These are phyloP conservation scores for Percina caprodes DNA, from an alignment of 2,113 vertebrate genomes.

Conservation along the genomic window DNA sequence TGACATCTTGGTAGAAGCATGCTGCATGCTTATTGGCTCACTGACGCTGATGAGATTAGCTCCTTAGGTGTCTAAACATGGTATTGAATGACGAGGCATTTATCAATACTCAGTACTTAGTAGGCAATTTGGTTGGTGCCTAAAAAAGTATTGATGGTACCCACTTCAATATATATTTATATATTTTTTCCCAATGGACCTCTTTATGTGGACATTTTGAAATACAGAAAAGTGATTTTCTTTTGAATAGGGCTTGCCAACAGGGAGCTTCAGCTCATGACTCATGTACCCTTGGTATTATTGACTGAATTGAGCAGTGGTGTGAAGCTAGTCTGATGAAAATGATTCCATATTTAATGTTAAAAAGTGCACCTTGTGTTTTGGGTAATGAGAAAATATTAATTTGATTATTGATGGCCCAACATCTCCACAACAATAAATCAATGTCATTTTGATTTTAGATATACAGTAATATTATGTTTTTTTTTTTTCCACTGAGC, in stretches of 20 bases:
- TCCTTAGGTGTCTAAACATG: too few species aligned
- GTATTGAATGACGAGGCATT: too few species aligned
- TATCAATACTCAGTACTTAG: too few species aligned
- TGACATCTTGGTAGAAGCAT: too few species aligned
- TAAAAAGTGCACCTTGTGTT: background rate
- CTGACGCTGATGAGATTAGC: too few species aligned
- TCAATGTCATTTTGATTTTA: background rate
- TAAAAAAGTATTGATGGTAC: too few species aligned
- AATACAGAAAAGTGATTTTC: background rate
- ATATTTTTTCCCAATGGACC: too few species aligned
- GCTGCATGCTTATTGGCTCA: too few species aligned
- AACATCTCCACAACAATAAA: background rate
- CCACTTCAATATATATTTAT: too few species aligned
- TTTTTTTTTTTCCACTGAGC: background rate
- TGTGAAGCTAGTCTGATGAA: background rate
- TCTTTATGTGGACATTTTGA: background rate
- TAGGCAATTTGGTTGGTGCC: too few species aligned
- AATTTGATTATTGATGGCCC: background rate
- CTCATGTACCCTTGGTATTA: background rate
- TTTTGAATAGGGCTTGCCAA: background rate
- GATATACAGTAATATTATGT: background rate
- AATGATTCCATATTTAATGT: background rate
- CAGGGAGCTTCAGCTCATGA: background rate
- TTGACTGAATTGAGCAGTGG: slow-evolving; percentile 6
- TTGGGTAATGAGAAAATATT: background rate